Base-by-base conservation (phyloP, 2,888 invertebrate genomes). In the Tanytarsus gracilentus region DNA sequence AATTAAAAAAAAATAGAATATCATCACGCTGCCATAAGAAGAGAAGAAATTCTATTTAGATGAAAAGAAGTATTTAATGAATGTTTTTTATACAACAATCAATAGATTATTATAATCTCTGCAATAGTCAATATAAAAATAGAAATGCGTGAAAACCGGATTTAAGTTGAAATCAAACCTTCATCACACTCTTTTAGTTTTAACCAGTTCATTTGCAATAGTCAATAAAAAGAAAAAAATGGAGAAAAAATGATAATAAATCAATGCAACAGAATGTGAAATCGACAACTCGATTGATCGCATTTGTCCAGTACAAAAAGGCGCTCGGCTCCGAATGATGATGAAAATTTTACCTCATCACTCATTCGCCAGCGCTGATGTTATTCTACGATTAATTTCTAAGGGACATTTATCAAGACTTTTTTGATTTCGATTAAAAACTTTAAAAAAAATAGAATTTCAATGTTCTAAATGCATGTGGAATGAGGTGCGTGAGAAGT, bases 151-250 rank as follows among this genome's bases (percentile, higher is more conserved):
- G 16, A 55, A 48, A 53, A 61, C 44, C 61, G n/a, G 60, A 62
- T 62, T 65, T 63, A 63, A 52, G 61, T 61, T 65, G 63, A 52
- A 27, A 29, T 62, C 58, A 60, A 11, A 23, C 11, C 21, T 52
- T 52, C 25, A 3, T 33, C 48, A 48, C 9, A 18, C 11, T 23
- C 11, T 16, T 44, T 23, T 23, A 18, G 18, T 29, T 27, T 5
- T 56, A 48, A 30, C 58, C 58, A 58, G 40, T 58, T 58, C 58
- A 58, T 44, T 58, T 58, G 58, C 58, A 58, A 58, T 58, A 58
- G 58, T 48, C 48, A 48, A 58, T 58, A 58, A 27, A 44, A 44
- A 44, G 1, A 14, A 11, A 48, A 58, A 36, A 33, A 30, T 9
- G 3, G 4, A 39, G 16, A 33, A 1, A 36, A n/a, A 1, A n/a